Base-by-base conservation (phyloP, 2,113 vertebrate species). In the Siniperca chuatsi region DNA sequence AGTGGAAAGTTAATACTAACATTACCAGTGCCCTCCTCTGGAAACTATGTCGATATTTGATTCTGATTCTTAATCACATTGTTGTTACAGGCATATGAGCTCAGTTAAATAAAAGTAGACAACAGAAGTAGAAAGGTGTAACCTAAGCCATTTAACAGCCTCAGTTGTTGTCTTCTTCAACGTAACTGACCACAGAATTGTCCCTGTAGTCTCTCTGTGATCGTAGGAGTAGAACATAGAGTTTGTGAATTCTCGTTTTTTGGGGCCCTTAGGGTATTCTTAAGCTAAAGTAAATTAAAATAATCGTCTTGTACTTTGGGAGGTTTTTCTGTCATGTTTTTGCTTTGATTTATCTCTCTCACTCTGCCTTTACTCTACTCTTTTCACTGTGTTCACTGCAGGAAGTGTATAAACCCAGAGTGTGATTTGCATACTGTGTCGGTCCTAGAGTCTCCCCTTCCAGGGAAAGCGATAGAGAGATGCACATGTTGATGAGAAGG, bases 401-500 rank as follows among this genome's bases (percentile, higher is more conserved):
- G 87, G 85, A 87, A 55, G 71, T n/a, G 55, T 70, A 68, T 55
- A 87, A 88, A 86, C 75, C 82, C 33, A 48, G 74, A 77, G 79
- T 52, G 58, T 6, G 73, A 92, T 92, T 90, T 92, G 82, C 89
- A 92, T 91, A 82, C 84, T 42, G 57, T 71, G 72, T 67, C 48
- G 64, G 78, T 88, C 90, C 83, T 73, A 44, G 73, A 90, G 89
- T 90, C 81, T 87, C 68, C 70, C 89, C 90, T 89, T 87, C n/a
- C 25, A 90, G 90, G 75, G 55, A 25, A 79, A 75, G 85, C 29
- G 81, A 93, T 80, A 86, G 85, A 86, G 91, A 91, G 89, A 96
- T 95, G 95, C 88, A 89, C 76, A 89, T 71, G 88, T 87, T 92
- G 93, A 92, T 91, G 92, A 93, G 88, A 75, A 91, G 86, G 77